Conservation (phyloP, 2,113 vertebrate genomes). For the Etheostoma spectabile region DNA sequence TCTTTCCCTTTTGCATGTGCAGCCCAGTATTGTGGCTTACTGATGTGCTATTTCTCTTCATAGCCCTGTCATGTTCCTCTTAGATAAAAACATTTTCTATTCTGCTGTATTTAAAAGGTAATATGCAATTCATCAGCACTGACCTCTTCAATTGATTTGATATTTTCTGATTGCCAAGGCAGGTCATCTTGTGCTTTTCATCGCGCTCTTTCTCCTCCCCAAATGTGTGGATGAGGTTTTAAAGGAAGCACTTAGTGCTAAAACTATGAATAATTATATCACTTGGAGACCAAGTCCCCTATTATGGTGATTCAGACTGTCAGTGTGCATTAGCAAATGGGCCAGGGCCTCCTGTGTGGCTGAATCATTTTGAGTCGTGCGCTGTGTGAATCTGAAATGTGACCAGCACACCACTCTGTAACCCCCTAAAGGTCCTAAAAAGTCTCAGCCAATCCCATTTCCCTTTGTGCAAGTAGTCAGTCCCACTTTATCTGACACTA, state of each 20-base stretch:
- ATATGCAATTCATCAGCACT: conserved; percentile 36
- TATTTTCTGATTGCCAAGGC: conserved; percentile 12
- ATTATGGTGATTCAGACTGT: conserved; percentile 69
- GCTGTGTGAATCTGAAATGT: conserved; percentile 31
- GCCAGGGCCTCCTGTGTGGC: conserved; percentile 50
- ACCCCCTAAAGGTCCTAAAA: conserved; percentile 23
- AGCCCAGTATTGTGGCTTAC: neutral
- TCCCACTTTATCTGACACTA: neutral
- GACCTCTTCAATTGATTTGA: conserved; percentile 43
- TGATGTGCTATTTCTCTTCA: conserved; percentile 26
- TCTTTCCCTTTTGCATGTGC: neutral
- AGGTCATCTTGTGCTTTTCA: conserved; percentile 31
- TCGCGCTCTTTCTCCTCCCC: conserved; percentile 20
- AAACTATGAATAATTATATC: conserved; percentile 72
- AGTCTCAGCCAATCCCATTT: conserved; percentile 5
- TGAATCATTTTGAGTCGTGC: conserved; percentile 53
- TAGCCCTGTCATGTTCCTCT: neutral
- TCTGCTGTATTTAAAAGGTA: conserved; percentile 18
- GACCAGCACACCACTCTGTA: conserved; percentile 30
- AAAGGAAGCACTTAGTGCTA: conserved; percentile 69
- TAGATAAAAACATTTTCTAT: conserved; percentile 14
- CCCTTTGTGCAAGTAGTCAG: conserved; percentile 12
- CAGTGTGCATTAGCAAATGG: conserved; percentile 73
- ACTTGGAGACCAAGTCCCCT: conserved; percentile 67
- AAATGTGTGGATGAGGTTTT: conserved; percentile 60